Base-by-base conservation (phyloP, 2,888 invertebrate species). In the Harmothoe impar region DNA sequence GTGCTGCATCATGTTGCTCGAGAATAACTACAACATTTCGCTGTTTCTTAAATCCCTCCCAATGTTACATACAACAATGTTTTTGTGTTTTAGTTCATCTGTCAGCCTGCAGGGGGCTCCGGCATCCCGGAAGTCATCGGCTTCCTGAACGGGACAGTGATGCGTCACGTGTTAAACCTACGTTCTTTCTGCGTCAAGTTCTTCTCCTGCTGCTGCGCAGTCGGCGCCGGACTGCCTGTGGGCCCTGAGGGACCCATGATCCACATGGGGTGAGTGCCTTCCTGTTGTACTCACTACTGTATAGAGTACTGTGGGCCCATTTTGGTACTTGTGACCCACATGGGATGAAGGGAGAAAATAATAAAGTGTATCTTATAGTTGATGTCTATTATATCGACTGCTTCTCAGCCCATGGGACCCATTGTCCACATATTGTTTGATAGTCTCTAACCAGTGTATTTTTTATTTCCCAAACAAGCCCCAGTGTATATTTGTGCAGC, bases 201-300 rank as follows among this genome's bases (percentile, higher is more conserved):
- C 81, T 78, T 93, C 86, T 93, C 93, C 20, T 94, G 94, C 91
- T 92, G 93, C 54, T 94, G 95, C 52, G 96, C 96, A 31, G 96
- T 96, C 33, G 94, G 96, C 0, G 95, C 95, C 93, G 96, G 96
- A 5, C 94, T 96, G 92, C 96, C 96, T 23, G 96, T 96, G 3
- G 96, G 96, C 31, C 96, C 96, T 52, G 96, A 96, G 93, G 96
- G 96, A 25, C 96, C 96, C 25, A 96, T 96, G 96, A 95, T 96
- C 89, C 96, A 96, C 92, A 93, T 96, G 92, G 96, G 96, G 95
- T 95, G 91, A 91, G 93, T 89, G 20, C 29, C 29, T n/a, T n/a
- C n/a, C n/a, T n/a, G n/a, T n/a, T n/a, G n/a, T n/a, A n/a, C n/a
- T n/a, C n/a, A n/a, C n/a, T 15, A 10, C 54, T 54, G 10, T 54